Conservation (phyloP, 2,113 vertebrate genomes). For the Danionella cerebrum region DNA sequence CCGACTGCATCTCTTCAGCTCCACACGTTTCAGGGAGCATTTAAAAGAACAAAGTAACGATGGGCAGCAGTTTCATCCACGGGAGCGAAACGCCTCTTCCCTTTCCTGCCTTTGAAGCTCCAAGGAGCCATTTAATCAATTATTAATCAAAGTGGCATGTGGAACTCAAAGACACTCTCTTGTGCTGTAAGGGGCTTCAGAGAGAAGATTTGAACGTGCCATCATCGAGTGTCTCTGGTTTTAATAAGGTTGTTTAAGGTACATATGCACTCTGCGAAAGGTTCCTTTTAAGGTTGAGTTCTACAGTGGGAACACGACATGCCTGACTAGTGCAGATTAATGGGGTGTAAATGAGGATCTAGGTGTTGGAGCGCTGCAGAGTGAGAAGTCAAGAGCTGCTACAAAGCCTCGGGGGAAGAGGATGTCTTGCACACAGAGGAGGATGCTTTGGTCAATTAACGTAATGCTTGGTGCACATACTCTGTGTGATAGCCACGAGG, state of each 20-base stretch:
- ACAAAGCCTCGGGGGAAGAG: slow-evolving; percentile 14
- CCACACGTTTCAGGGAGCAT: slow-evolving; percentile 70
- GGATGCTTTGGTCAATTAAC: slow-evolving; percentile 27
- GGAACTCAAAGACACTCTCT: slow-evolving; percentile 80
- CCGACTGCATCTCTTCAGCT: slow-evolving; percentile 53
- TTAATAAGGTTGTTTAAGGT: slow-evolving; percentile 44
- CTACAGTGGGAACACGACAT: slow-evolving; percentile 41
- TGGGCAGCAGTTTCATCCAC: slow-evolving; percentile 85
- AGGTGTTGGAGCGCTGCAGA: slow-evolving; percentile 31
- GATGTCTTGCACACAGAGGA: slow-evolving; percentile 6
- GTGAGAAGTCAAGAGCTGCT: not conserved
- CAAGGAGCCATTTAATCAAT: slow-evolving; percentile 92
- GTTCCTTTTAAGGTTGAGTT: slow-evolving; percentile 36
- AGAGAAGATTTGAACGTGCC: slow-evolving; percentile 47
- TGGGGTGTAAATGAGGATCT: slow-evolving; percentile 26
- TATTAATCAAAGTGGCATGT: slow-evolving; percentile 98
- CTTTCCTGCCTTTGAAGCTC: slow-evolving; percentile 97
- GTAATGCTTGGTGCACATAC: not conserved
- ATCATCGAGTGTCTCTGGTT: slow-evolving; percentile 45
- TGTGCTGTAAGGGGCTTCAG: slow-evolving; percentile 66
- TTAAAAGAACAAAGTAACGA: slow-evolving; percentile 97
- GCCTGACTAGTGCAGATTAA: slow-evolving; percentile 36
- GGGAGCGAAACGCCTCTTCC: slow-evolving; percentile 63
- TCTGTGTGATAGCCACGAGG: not conserved
- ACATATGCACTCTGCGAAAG: slow-evolving; percentile 24